Evolutionary conservation across 2,797 vertebrate genomes (phyloP).

Genomic region (Argya squamiceps): DNA sequence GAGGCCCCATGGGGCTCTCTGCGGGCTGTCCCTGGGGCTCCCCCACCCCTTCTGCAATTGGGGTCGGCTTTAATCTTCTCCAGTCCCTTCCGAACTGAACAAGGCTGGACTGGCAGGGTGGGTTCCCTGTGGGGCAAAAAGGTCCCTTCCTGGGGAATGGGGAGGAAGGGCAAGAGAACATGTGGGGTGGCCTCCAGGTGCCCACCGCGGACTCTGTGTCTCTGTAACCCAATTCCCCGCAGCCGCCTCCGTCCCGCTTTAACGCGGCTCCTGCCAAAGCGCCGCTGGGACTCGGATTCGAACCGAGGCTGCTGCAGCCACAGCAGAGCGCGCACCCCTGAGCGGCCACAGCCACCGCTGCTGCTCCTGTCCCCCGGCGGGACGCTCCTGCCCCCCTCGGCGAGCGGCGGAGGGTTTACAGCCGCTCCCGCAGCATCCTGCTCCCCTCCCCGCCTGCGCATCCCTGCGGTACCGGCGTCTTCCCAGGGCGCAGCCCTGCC

Average conservation of each 20-base stretch:
- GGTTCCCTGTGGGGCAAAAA: background rate
- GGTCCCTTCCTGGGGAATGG: background rate
- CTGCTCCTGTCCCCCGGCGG: background rate
- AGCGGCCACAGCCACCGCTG: background rate
- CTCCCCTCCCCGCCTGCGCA: background rate
- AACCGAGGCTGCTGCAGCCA: background rate
- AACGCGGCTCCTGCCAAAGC: background rate
- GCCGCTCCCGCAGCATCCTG: background rate
- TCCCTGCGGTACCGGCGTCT: background rate
- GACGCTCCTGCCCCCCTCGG: background rate
- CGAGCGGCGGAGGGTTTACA: background rate
- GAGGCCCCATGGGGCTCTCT: background rate
- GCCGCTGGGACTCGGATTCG: background rate
- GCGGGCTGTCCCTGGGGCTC: background rate
- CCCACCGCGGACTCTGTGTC: background rate
- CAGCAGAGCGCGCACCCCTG: background rate
- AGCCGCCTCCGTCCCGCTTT: background rate
- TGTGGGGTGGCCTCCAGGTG: background rate
- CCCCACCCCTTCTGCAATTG: no score
- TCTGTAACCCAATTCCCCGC: background rate
- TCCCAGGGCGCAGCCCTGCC: background rate
- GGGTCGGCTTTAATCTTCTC: background rate
- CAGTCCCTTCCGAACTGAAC: background rate
- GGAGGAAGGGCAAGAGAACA: background rate
- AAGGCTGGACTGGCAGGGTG: background rate